phyloP scores from a whole-genome alignment of 2,888 invertebrate species.

The Ramazzottius varieornatus region DNA sequence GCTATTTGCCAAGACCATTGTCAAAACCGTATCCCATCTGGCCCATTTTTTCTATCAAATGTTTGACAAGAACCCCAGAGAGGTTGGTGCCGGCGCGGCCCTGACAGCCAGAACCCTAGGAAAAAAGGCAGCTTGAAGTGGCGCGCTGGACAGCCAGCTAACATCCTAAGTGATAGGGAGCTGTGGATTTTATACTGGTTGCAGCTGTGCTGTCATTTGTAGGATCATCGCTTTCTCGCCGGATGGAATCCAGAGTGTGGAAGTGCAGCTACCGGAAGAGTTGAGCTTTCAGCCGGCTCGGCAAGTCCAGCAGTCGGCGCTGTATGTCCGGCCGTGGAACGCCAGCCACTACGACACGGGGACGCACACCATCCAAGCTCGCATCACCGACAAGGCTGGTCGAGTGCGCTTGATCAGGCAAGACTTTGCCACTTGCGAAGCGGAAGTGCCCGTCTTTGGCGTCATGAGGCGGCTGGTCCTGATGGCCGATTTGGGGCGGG shows the following conservation, averaged over 20 bases:
- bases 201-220: not conserved
- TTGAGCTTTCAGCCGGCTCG: not conserved
- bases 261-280: not conserved
- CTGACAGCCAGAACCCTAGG: no score
- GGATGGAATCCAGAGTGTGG: not conserved
- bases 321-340: slow-evolving; percentile 46
- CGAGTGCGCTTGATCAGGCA: not conserved
- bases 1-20: no score
- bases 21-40: no score
- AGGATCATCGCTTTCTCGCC: not conserved
- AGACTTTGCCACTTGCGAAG: not conserved
- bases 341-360: slow-evolving; percentile 37
- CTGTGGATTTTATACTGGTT: no score
- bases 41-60: no score
- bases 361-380: slow-evolving; percentile 28
- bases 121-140: no score
- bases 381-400: not conserved
- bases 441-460: not conserved
- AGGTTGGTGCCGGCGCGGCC: no score
- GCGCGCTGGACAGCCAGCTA: no score
- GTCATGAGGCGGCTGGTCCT: not conserved
- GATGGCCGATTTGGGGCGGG: not conserved
- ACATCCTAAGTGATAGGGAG: no score
- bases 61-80: no score
- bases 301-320: slow-evolving; percentile 23